These are phyloP conservation scores for Crossaster papposus DNA, from an alignment of 53 echinoderm and acorn worm species.

Conservation along the genomic window DNA sequence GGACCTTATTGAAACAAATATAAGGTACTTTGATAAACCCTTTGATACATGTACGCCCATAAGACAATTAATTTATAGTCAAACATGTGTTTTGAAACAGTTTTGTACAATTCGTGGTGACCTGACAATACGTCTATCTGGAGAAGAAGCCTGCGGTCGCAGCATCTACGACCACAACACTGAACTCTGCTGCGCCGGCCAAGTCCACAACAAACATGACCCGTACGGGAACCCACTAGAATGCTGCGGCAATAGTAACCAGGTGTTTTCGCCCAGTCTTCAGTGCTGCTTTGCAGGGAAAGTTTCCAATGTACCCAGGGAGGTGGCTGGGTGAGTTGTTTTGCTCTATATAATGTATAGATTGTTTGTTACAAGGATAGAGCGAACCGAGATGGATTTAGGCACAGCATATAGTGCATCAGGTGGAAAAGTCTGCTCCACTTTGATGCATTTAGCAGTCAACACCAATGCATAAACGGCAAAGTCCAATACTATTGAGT, in stretches of 20 bases:
- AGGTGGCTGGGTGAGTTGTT: constrained; percentile 56
- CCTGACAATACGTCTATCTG: constrained; percentile 24
- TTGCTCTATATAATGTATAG: background rate
- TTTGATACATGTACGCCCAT: background rate
- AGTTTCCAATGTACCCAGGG: constrained; percentile 68
- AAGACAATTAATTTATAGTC: background rate
- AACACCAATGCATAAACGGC: no score
- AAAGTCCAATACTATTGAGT: no score
- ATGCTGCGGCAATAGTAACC: constrained; percentile 71
- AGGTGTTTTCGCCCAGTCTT: constrained; percentile 62
- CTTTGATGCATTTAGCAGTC: no score
- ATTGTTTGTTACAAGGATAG: background rate
- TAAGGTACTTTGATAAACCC: no score
- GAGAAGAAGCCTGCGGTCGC: constrained; percentile 63
- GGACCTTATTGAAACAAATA: no score
- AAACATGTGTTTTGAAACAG: constrained; percentile 33
- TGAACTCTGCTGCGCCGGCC: constrained; percentile 72
- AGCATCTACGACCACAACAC: constrained; percentile 57
- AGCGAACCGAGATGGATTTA: background rate
- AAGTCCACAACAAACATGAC: constrained; percentile 58
- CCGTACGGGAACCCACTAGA: constrained; percentile 54
- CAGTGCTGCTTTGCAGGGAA: constrained; percentile 75
- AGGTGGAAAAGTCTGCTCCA: no score
- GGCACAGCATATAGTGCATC: background rate
- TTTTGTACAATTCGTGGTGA: constrained; percentile 64